Evolutionary conservation across 2,888 invertebrate genomes (phyloP).

Genomic region (Anodontia alba): DNA sequence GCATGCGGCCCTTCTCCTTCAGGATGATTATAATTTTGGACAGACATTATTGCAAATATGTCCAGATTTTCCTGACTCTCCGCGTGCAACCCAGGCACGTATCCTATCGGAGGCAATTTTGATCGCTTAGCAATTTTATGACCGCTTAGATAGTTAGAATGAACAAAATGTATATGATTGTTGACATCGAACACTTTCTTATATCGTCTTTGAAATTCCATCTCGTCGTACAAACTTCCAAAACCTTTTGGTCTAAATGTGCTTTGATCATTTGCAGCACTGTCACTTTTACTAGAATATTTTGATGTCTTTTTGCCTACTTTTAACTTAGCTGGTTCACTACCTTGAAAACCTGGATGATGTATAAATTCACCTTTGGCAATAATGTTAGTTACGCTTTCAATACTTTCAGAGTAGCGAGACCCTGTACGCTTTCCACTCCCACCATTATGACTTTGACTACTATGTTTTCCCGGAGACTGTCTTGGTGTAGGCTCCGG

Average conservation of each 20-base stretch:
- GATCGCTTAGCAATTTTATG: constrained; percentile 61
- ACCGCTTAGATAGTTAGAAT: constrained; percentile 65
- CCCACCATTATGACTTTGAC: constrained; percentile 4
- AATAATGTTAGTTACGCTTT: constrained; percentile 15
- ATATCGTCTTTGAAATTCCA: constrained; percentile 70
- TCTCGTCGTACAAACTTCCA: constrained; percentile 64
- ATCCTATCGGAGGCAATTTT: constrained; percentile 62
- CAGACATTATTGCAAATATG: constrained; percentile 64
- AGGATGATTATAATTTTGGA: constrained; percentile 58
- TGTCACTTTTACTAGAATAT: constrained; percentile 31
- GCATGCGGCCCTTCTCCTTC: not conserved
- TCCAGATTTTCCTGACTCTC: constrained; percentile 52
- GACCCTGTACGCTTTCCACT: not conserved
- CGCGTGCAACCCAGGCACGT: constrained; percentile 40
- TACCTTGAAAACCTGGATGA: constrained; percentile 54
- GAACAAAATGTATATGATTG: constrained; percentile 71
- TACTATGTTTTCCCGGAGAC: not conserved
- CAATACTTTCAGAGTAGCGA: constrained; percentile 20
- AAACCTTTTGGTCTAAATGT: constrained; percentile 59
- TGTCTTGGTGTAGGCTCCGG: not conserved
- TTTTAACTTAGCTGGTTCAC: constrained; percentile 23
- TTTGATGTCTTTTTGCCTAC: constrained; percentile 27
- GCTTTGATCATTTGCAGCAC: constrained; percentile 23
- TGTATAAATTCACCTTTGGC: constrained; percentile 40
- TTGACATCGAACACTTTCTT: constrained; percentile 69